Percentiles rank a stretch among this genome's conserved stretches.
Conservation (phyloP, 2,113 vertebrate species). For the Tichodroma muraria region DNA sequence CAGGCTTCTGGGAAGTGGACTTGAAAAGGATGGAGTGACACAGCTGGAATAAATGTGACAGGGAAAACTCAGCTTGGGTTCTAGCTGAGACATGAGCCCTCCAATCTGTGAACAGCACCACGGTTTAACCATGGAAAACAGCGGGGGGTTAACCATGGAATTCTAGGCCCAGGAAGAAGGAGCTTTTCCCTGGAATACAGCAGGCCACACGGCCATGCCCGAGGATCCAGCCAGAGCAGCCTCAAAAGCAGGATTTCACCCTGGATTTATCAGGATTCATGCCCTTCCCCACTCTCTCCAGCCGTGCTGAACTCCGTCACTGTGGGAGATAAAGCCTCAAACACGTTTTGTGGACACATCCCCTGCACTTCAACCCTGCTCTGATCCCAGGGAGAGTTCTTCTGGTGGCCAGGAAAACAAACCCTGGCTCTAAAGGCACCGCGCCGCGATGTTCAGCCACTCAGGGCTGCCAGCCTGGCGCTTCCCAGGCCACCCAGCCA, state of each 20-base stretch:
- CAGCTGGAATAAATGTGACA: not conserved
- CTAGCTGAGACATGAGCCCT: not conserved
- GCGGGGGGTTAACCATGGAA: rapidly evolving
- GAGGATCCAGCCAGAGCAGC: not conserved
- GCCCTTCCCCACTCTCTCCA: not conserved
- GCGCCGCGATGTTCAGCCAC: rapidly evolving
- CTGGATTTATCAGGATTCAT: not conserved
- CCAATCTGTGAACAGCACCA: not conserved
- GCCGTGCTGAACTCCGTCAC: not conserved
- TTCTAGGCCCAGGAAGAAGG: not conserved
- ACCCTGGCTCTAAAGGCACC: rapidly evolving
- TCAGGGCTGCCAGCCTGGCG: rapidly evolving
- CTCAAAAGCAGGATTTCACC: not conserved
- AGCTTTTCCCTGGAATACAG: not conserved
- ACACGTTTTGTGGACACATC: not conserved
- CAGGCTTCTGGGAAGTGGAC: not conserved
- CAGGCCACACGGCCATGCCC: rapidly evolving
- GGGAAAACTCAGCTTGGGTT: not conserved
- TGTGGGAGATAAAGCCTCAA: not conserved
- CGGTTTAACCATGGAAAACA: no score
- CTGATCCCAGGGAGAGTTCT: not conserved
- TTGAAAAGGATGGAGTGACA: rapidly evolving
- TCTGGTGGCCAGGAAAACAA: not conserved
- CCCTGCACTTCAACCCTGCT: not conserved
- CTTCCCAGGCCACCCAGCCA: not conserved